Conservation (phyloP, 92 coral and sea anemone genomes). For the Bergia sp. region DNA sequence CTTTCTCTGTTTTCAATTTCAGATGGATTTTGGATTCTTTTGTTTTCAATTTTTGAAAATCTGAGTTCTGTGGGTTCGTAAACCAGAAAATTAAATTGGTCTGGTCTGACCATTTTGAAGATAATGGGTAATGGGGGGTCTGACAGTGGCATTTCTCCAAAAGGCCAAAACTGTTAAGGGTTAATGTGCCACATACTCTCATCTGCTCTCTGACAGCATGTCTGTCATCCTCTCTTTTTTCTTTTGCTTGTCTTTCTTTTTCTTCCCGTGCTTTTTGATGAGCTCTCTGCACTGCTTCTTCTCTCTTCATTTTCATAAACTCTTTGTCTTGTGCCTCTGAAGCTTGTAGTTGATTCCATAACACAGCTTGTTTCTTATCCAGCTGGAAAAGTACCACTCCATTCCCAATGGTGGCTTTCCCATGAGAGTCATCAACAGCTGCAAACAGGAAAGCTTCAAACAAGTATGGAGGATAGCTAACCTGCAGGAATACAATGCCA, state of each 20-base stretch:
- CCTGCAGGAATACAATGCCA: conserved; percentile 51
- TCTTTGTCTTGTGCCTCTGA: conserved; percentile 82
- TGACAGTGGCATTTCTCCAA: too few species aligned
- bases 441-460: conserved; percentile 89
- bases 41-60: too few species aligned
- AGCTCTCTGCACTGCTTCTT: conserved; percentile 82
- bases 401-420: conserved; percentile 81
- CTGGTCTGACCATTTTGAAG: too few species aligned
- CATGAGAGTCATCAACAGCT: conserved; percentile 79
- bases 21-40: too few species aligned
- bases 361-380: conserved; percentile 69
- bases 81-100: too few species aligned
- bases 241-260: conserved; percentile 63
- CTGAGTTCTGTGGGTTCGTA: too few species aligned
- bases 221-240: conserved; percentile 89
- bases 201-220: conserved; percentile 88
- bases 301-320: conserved; percentile 77
- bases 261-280: conserved; percentile 78
- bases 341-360: conserved; percentile 81
- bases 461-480: conserved; percentile 95
- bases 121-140: too few species aligned
- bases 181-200: conserved; percentile 58
- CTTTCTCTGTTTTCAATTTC: too few species aligned
- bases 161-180: too few species aligned
- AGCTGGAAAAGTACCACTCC: conserved; percentile 83